phyloP scores from a whole-genome alignment of 2,888 invertebrate genomes.

The Acrocyrtus sp. region DNA sequence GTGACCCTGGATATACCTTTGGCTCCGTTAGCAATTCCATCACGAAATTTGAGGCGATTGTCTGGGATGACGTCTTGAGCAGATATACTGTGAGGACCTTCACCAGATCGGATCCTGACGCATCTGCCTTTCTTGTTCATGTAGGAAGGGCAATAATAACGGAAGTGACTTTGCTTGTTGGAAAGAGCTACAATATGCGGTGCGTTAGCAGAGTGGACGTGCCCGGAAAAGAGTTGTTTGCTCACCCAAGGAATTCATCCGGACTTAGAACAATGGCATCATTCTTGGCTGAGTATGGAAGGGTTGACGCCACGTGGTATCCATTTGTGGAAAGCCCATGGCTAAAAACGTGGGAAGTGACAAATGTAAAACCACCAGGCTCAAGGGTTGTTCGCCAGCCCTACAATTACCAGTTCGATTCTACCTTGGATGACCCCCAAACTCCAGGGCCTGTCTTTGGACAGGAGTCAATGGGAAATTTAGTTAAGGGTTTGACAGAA shows the following conservation, averaged over 20 bases:
- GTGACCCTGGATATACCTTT: conserved; percentile 13
- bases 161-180: conserved; percentile 11
- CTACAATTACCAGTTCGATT: conserved; percentile 29
- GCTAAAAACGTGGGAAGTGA: conserved; percentile 37
- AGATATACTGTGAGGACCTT: conserved; percentile 33
- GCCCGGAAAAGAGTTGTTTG: conserved; percentile 25
- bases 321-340: conserved; percentile 48
- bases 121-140: conserved; percentile 38
- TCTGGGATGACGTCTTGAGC: conserved; percentile 15
- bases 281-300: conserved; percentile 1
- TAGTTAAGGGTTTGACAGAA: conserved; percentile 10
- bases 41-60: conserved; percentile 36
- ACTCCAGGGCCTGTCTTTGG: conserved; percentile 15
- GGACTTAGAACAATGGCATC: conserved; percentile 1
- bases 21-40: conserved; percentile 52
- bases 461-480: neutral
- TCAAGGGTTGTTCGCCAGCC: conserved; percentile 13
- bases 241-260: conserved; percentile 6
- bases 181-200: conserved; percentile 29
- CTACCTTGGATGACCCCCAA: conserved; percentile 11
- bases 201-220: conserved; percentile 11
- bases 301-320: conserved; percentile 32
- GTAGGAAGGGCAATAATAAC: conserved; percentile 35
- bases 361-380: conserved; percentile 4
- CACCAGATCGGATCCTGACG: conserved; percentile 24